Conservation (phyloP, 2,888 invertebrate species). For the Ceramica pisi region DNA sequence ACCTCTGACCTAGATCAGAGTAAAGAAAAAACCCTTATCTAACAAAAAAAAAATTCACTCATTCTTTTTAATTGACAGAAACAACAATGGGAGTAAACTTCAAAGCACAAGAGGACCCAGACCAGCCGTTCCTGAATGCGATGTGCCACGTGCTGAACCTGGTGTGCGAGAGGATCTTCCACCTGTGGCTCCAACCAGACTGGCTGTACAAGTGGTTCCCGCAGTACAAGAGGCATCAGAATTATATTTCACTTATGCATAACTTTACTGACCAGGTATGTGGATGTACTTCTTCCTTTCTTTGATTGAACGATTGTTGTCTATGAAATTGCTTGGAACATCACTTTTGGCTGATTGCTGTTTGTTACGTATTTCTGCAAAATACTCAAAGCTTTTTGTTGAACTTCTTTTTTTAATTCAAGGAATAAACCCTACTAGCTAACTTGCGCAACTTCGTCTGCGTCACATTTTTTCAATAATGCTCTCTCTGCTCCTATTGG, state of each 20-base stretch:
- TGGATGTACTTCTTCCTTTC: background rate
- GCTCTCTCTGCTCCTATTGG: no score
- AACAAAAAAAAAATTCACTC: no score
- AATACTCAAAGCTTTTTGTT: no score
- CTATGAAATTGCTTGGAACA: no score
- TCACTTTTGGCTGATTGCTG: background rate
- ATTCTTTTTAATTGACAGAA: slow-evolving; percentile 70
- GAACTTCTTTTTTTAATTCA: no score
- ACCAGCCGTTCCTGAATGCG: slow-evolving; percentile 78
- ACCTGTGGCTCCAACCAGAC: slow-evolving; percentile 87
- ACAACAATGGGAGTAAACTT: slow-evolving; percentile 85
- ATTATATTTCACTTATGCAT: slow-evolving; percentile 90
- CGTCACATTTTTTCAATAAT: no score
- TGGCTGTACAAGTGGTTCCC: slow-evolving; percentile 90
- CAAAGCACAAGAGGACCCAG: slow-evolving; percentile 79
- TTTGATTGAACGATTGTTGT: no score
- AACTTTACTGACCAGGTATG: slow-evolving; percentile 89
- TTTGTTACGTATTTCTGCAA: background rate
- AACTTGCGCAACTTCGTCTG: no score
- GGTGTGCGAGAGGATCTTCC: slow-evolving; percentile 83
- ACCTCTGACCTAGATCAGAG: no score
- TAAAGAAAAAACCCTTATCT: no score
- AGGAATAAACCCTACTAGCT: no score
- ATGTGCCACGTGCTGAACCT: slow-evolving; percentile 77
- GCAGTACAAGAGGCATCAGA: slow-evolving; percentile 87